Percentiles rank a stretch among this genome's conserved stretches.
These are phyloP conservation scores for Nephrotoma appendiculata DNA, from an alignment of 2,888 invertebrate species.

Conservation along the genomic window DNA sequence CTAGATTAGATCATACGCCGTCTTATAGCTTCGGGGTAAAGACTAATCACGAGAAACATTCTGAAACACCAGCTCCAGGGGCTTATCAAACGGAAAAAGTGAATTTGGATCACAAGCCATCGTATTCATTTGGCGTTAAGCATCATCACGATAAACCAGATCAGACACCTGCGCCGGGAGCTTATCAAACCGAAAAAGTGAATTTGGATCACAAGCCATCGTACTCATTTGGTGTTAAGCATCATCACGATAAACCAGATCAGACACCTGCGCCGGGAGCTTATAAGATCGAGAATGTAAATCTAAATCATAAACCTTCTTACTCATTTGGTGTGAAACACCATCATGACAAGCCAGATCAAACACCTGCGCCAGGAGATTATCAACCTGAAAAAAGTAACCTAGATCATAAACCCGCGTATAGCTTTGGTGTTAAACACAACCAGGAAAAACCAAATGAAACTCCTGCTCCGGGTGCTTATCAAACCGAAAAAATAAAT, in stretches of 20 bases:
- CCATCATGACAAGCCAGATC: conserved; percentile 35
- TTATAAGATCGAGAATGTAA: conserved; percentile 36
- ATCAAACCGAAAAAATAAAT: conserved; percentile 47
- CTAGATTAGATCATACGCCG: conserved; percentile 29
- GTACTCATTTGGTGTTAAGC: conserved; percentile 46
- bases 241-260: conserved; percentile 34
- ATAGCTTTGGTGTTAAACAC: conserved; percentile 29
- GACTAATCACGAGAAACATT: conserved; percentile 35
- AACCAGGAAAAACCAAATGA: conserved; percentile 20
- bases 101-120: conserved; percentile 37
- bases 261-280: conserved; percentile 34
- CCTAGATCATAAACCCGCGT: conserved; percentile 22
- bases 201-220: conserved; percentile 25
- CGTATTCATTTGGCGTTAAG: conserved; percentile 37
- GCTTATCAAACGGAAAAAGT: conserved; percentile 39
- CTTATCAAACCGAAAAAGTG: conserved; percentile 36
- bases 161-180: conserved; percentile 26
- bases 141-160: conserved; percentile 25
- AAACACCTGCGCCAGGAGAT: conserved; percentile 36
- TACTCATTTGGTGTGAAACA: conserved; percentile 46
- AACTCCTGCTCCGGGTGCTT: conserved; percentile 39
- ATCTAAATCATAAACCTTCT: conserved; percentile 23
- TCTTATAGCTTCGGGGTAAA: conserved; percentile 45
- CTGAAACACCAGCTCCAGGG: conserved; percentile 39
- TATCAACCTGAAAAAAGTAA: conserved; percentile 35